A percentile compares a stretch with the other conserved stretches of the same genome.
phyloP scores from a whole-genome alignment of 1,140 invertebrate species.

The Andrena cerasifolii region DNA sequence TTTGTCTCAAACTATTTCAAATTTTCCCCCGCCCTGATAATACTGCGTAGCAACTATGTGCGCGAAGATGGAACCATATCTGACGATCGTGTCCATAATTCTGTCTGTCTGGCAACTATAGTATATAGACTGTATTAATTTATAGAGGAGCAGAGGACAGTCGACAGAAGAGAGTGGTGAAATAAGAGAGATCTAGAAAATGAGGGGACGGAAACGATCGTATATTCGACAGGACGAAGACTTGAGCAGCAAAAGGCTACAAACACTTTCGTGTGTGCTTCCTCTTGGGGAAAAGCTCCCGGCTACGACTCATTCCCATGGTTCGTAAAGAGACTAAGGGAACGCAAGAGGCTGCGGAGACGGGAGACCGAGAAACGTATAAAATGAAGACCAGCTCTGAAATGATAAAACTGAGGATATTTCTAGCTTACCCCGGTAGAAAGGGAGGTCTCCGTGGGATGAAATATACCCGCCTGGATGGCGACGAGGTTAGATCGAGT shows the following conservation, averaged over 20 bases:
- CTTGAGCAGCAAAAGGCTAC: conserved; percentile 44
- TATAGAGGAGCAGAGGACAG: conserved; percentile 13
- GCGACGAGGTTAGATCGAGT: conserved; percentile 49
- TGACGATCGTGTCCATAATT: background rate
- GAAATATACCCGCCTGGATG: conserved; percentile 48
- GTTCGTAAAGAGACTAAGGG: conserved; percentile 63
- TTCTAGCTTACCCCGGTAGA: conserved; percentile 58
- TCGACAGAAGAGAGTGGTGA: background rate
- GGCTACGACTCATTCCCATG: conserved; percentile 63
- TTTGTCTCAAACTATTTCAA: too few relatives aligned
- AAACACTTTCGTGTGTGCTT: conserved; percentile 58
- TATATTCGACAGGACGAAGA: conserved; percentile 38
- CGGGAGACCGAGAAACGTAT: conserved; percentile 52
- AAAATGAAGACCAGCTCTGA: conserved; percentile 64
- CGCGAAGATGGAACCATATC: too few relatives aligned
- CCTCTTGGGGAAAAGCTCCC: conserved; percentile 56
- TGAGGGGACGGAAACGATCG: conserved; percentile 27
- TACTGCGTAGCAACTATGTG: too few relatives aligned
- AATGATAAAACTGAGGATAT: conserved; percentile 69
- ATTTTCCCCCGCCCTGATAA: too few relatives aligned
- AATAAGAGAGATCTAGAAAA: conserved; percentile 14
- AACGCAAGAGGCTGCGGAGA: conserved; percentile 19
- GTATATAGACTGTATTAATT: conserved; percentile 3
- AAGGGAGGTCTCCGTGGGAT: conserved; percentile 27
- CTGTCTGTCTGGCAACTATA: background rate